Conservation (phyloP, 1,140 invertebrate genomes). For the Temnothorax longispinosus region DNA sequence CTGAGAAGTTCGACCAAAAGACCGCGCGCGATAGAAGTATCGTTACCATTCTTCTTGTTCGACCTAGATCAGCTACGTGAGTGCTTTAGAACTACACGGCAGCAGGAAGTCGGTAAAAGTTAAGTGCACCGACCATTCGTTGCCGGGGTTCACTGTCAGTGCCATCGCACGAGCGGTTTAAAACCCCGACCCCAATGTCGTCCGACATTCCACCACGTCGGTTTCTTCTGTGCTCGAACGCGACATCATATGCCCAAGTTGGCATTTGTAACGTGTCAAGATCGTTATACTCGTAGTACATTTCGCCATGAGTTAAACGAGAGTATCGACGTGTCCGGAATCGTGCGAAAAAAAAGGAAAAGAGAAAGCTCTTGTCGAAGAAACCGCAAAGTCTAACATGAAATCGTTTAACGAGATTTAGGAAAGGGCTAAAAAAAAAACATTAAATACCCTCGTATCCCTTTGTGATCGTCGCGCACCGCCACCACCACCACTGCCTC, state of each 20-base stretch:
- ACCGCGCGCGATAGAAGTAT: slow-evolving; percentile 4
- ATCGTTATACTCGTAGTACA: slow-evolving; percentile 31
- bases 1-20: slow-evolving; percentile 14
- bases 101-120: slow-evolving; percentile 40
- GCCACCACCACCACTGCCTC: slow-evolving; percentile 44
- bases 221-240: slow-evolving; percentile 21
- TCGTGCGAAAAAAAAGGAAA: neutral
- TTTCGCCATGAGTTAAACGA: slow-evolving; percentile 13
- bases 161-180: slow-evolving; percentile 30
- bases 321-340: neutral
- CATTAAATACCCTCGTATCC: neutral
- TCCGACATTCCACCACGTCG: neutral
- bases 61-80: slow-evolving; percentile 42
- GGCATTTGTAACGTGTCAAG: slow-evolving; percentile 12
- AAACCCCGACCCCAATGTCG: slow-evolving; percentile 14
- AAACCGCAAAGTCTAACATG: slow-evolving; percentile 7
- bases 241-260: slow-evolving; percentile 9
- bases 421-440: slow-evolving; percentile 15
- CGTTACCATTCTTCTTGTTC: slow-evolving; percentile 40
- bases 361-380: neutral
- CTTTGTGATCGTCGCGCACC: slow-evolving; percentile 52
- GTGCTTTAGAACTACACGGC: slow-evolving; percentile 37
- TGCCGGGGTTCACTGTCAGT: slow-evolving; percentile 25
- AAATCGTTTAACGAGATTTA: slow-evolving; percentile 7
- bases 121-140: slow-evolving; percentile 25